A percentile compares a stretch with the other conserved stretches of the same genome.
Evolutionary conservation across 2,113 vertebrate species (phyloP).

Genomic region (Cebus imitator): DNA sequence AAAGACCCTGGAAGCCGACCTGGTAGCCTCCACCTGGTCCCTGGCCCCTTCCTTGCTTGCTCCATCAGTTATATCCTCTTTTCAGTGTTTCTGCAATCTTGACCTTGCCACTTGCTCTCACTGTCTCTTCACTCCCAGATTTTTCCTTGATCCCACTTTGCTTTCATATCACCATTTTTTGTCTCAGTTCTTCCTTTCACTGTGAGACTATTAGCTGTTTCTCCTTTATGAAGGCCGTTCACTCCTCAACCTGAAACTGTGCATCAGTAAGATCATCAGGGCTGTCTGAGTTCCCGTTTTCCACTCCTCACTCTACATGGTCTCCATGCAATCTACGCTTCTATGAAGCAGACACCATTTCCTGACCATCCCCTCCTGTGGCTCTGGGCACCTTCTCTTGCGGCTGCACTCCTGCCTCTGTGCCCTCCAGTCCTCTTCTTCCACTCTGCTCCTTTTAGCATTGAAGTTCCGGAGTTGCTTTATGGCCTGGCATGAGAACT

Average conservation of each 20-base stretch:
- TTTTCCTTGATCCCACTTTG: neutral
- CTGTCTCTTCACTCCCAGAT: neutral
- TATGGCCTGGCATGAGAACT: neutral
- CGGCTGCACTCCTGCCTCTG: neutral
- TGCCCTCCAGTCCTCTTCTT: neutral
- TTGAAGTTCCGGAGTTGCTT: neutral
- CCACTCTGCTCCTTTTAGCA: neutral
- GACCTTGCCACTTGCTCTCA: neutral
- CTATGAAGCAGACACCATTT: neutral
- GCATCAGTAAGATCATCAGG: neutral
- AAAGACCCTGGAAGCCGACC: neutral
- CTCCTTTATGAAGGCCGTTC: neutral
- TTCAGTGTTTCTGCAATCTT: neutral
- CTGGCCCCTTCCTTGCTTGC: neutral
- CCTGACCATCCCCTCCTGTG: neutral
- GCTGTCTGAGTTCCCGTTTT: accelerated
- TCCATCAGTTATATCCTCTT: neutral
- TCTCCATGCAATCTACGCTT: neutral
- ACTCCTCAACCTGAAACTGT: neutral
- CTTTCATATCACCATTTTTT: neutral
- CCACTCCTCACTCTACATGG: neutral
- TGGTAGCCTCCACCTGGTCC: neutral
- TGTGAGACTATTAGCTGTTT: neutral
- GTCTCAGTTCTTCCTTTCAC: neutral
- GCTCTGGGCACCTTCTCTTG: neutral